Base-by-base conservation (phyloP, 2,113 vertebrate genomes). In the Forbesichthys papilliferus region DNA sequence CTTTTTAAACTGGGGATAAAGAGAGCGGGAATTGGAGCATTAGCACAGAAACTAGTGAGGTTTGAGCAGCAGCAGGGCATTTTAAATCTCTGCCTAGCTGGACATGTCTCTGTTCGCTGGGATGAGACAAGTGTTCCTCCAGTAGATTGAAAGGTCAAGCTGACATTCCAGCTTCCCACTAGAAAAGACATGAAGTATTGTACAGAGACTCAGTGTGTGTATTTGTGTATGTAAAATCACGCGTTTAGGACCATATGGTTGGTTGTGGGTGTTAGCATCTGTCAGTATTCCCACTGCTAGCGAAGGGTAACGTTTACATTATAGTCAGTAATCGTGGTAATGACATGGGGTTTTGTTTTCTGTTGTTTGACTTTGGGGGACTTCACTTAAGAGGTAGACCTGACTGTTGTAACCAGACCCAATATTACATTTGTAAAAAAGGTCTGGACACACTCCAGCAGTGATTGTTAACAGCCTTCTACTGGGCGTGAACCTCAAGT, bases 21-120 rank as follows among this genome's bases (percentile, higher is more conserved):
- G 0, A 1, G 18, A 59, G 59, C 16, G 67, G 71, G 69, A 78
- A 80, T 82, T 69, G 57, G 77, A 66, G 68, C 84, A 1, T 47
- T 78, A 99, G 98, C 98, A 67, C 13, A n/a, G 5, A 18, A 55
- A 18, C 13, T 12, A 55, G 14, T 16, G 53, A 55, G 13, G 14
- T 55, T 55, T 14, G 53, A 16, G 11, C 49, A 10, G 49, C 49
- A 10, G 49, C 49, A 52, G 13, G 5, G 49, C 3, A 10, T 52
- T 52, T 52, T 52, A 11, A 52, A 52, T 3, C 49, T 11, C 11
- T 3, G 5, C 49, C 49, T 42, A 52, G 49, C 49, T 52, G 49
- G 49, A 52, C 49, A 1, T 14, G 49, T 52, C 49, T 52, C 9
- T 52, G 48, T 3, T 49, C 48, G 3, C 12, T 49, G 48, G 48